phyloP scores from a whole-genome alignment of 2,888 invertebrate genomes.

The Catocala sponsa region DNA sequence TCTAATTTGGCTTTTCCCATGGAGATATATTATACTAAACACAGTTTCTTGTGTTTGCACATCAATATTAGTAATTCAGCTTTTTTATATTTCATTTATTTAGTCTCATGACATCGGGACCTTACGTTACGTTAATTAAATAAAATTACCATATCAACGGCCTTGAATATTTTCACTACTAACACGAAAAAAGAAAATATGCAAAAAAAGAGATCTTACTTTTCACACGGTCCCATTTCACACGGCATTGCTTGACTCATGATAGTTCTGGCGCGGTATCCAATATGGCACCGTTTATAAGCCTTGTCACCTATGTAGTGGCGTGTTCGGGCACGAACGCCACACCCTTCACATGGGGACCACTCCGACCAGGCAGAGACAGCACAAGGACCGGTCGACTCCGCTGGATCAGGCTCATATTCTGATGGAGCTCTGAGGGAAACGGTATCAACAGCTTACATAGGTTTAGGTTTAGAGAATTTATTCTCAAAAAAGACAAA shows the following conservation, averaged over 20 bases:
- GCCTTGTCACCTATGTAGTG: constrained; percentile 89
- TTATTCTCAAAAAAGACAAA: too few relatives aligned
- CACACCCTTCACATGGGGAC: constrained; percentile 92
- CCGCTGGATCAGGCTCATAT: constrained; percentile 82
- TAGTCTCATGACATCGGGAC: too few relatives aligned
- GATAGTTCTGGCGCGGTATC: constrained; percentile 72
- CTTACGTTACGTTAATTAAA: too few relatives aligned
- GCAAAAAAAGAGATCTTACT: constrained; percentile 51
- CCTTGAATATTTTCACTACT: too few relatives aligned
- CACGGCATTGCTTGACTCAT: constrained; percentile 82
- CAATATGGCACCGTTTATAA: constrained; percentile 89
- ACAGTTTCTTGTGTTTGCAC: too few relatives aligned
- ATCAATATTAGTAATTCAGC: too few relatives aligned
- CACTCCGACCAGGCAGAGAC: constrained; percentile 93
- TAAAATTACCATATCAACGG: too few relatives aligned
- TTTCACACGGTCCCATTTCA: constrained; percentile 76
- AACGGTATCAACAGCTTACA: background rate
- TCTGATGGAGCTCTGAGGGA: constrained; percentile 73
- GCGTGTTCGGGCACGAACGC: constrained; percentile 91
- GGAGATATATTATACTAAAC: too few relatives aligned
- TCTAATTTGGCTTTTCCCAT: too few relatives aligned
- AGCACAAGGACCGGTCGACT: constrained; percentile 87
- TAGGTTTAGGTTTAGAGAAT: too few relatives aligned
- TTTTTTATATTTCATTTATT: too few relatives aligned
- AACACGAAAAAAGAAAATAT: too few relatives aligned